A percentile compares a stretch with the other conserved stretches of the same genome.
phyloP scores from a whole-genome alignment of 2,797 vertebrate genomes.

The Sebastes itinus region DNA sequence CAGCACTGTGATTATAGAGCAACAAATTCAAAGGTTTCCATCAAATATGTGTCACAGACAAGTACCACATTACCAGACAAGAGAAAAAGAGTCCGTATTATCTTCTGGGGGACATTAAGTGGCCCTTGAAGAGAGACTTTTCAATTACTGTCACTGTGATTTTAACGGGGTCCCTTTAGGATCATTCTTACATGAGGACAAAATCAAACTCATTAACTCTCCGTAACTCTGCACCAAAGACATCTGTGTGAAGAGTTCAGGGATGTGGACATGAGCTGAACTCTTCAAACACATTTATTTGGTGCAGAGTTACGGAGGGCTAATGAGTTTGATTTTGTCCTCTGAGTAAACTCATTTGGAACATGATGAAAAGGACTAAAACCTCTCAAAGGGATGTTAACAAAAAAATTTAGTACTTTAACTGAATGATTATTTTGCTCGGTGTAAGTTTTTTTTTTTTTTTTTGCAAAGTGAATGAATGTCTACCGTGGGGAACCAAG shows the following conservation, averaged over 20 bases:
- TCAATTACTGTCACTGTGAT: neutral
- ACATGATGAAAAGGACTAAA: slow-evolving; percentile 12
- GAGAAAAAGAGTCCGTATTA: neutral
- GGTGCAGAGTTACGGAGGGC: neutral
- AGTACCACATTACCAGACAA: neutral
- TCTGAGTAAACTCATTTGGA: slow-evolving; percentile 1
- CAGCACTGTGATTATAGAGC: neutral
- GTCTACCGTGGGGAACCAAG: neutral
- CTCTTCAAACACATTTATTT: neutral
- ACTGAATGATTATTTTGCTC: neutral
- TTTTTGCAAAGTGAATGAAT: neutral
- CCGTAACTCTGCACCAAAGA: neutral
- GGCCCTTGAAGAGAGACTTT: neutral
- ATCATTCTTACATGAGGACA: neutral
- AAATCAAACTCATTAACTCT: neutral
- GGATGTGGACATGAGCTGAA: neutral
- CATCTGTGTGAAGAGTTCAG: neutral
- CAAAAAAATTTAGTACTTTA: neutral
- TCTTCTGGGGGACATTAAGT: neutral
- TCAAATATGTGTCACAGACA: neutral
- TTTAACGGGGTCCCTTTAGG: neutral
- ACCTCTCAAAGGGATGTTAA: neutral
- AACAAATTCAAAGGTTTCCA: neutral
- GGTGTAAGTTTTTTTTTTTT: neutral
- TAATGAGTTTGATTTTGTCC: slow-evolving; percentile 21